Evolutionary conservation across 1,140 invertebrate genomes (phyloP).

Genomic region (Drosophila yakuba): DNA sequence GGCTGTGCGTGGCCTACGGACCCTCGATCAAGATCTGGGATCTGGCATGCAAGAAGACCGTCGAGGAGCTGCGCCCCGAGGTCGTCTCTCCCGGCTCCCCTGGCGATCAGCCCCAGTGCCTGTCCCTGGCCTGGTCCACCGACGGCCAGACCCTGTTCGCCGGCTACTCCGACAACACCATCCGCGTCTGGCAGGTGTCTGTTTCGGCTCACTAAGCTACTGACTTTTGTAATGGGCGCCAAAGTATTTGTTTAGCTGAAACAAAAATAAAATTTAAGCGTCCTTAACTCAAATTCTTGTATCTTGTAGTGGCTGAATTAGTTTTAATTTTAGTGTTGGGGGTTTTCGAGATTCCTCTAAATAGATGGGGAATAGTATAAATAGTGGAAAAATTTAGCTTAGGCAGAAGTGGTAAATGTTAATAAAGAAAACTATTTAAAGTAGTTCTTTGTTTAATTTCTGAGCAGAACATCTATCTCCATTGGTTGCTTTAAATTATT

Average conservation of each 20-base stretch:
- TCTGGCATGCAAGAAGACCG: slow-evolving; percentile 99
- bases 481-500: no score
- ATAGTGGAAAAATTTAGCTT: background rate
- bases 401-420: background rate
- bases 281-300: slow-evolving; percentile 8
- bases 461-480: no score
- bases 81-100: slow-evolving; percentile 90
- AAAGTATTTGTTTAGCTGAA: slow-evolving; percentile 61
- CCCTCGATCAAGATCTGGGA: slow-evolving; percentile 99
- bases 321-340: background rate
- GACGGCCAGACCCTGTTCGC: slow-evolving; percentile 99
- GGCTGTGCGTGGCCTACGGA: slow-evolving; percentile 99
- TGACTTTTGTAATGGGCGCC: slow-evolving; percentile 41
- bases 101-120: slow-evolving; percentile 95
- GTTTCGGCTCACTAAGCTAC: slow-evolving; percentile 86
- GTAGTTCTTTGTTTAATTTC: no score
- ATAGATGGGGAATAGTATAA: background rate
- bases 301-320: slow-evolving; percentile 4
- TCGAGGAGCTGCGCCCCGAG: slow-evolving; percentile 98
- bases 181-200: slow-evolving; percentile 99
- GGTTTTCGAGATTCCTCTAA: background rate
- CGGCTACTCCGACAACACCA: slow-evolving; percentile 99
- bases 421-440: background rate
- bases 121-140: slow-evolving; percentile 99
- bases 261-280: slow-evolving; percentile 64